Base-by-base conservation (phyloP, 2,797 vertebrate species). In the Parambassis ranga region DNA sequence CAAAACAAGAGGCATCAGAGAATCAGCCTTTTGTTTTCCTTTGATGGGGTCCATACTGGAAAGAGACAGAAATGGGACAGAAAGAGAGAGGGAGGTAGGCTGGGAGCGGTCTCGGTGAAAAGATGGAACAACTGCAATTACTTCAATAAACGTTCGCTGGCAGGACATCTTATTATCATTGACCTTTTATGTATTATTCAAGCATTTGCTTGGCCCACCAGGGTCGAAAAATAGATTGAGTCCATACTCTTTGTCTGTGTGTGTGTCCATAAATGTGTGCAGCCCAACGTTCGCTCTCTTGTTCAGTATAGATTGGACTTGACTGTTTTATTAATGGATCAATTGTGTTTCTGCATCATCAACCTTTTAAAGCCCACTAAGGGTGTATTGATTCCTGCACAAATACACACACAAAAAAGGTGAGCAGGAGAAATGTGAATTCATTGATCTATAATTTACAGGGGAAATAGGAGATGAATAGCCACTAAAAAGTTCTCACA, bases 271-370 rank as follows among this genome's bases (percentile, higher is more conserved):
- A 65, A 31, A 37, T 70, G 38, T 26, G 36, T 63, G 38, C 23
- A 41, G 53, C 51, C 46, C 27, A 67, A 30, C 59, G 67, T 75
- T 65, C 37, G 8, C 61, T 72, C 56, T 32, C 20, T 61, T 67
- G 50, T 65, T 79, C 59, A 4, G 43, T 76, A 80, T 81, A 38
- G 81, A 87, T 84, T 22, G 63, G 58, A 60, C 76, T 53, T 11
- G 3, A 56, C 67, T 77, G 81, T 88, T 89, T 89, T 89, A 91
- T 90, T 89, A 88, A 88, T 83, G 79, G 85, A 86, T 89, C 85
- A 83, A 77, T 90, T 85, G 82, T 84, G 83, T 86, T 86, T 83
- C 82, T 84, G 86, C 74, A 77, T 84, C 84, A 83, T 86, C 83
- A 81, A 77, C 79, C 81, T 85, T 85, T 86, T 65, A 62, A 76